Evolutionary conservation across 2,797 vertebrate species (phyloP), one percentile per base, ranked within the genome.

Genomic region (Darevskia nairensis): DNA sequence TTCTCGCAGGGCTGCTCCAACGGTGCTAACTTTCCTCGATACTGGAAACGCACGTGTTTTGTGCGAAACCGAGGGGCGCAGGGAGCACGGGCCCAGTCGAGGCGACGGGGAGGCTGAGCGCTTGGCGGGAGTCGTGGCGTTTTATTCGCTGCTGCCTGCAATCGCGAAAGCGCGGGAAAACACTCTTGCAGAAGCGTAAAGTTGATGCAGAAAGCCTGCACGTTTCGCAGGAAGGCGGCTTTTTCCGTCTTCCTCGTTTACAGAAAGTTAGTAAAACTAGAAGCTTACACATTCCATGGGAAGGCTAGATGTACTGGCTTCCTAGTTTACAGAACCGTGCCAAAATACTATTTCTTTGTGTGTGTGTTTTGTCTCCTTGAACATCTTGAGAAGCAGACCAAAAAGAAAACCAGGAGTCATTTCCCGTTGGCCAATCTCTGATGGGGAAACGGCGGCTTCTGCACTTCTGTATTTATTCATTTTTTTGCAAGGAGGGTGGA

Each of bases 381-480:
- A 74, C 50, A 44, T 41, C 15, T 44, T n/a, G 11, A 76, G 41
- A 77, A 50, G 35, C 27, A n/a, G 41, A 35, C 4, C 4, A 1
- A 13, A 35, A 46, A 39, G 1, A 23, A 4, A 25, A 13, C 0
- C 50, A 29, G 17, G 15, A 23, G 23, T 19, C 64, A 17, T 23
- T 82, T 76, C 59, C 71, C 68, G n/a, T 64, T 77, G 39, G 23
- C 50, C 21, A 71, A 19, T 19, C 6, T 72, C 25, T 80, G 75
- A 50, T 10, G 29, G 50, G 46, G 29, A 80, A 72, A n/a, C 9
- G 72, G 46, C 7, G 39, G 27, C 78, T 27, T 68, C 25, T 29
- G 39, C 80, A 61, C 55, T 79, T 68, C 64, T 78, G 87, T 88
- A 83, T 88, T 83, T 84, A 84, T 84, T 83, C 17, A 59, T 78